phyloP scores from a whole-genome alignment of 2,113 vertebrate species.

The Bos taurus region DNA sequence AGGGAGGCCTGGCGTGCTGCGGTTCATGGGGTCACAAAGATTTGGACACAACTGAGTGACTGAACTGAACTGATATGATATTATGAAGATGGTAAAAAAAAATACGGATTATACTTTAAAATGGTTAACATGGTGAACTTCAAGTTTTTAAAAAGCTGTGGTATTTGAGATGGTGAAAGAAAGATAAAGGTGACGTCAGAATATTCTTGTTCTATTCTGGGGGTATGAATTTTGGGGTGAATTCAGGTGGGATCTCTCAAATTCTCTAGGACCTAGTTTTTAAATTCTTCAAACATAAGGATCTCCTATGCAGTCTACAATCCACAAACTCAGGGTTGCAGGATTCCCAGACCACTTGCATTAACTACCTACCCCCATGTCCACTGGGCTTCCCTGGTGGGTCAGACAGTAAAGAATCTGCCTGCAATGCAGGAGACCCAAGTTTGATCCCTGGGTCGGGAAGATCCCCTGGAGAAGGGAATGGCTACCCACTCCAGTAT shows the following conservation, averaged over 20 bases:
- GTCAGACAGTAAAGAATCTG: neutral
- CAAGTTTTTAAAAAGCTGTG: neutral
- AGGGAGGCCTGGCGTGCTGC: neutral
- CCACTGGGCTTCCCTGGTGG: neutral
- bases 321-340: neutral
- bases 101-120: neutral
- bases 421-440: neutral
- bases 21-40: neutral
- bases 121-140: neutral
- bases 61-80: neutral
- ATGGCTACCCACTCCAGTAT: neutral
- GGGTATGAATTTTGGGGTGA: neutral
- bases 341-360: neutral
- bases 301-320: neutral
- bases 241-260: neutral
- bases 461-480: neutral
- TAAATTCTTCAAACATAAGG: neutral
- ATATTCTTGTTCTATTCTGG: neutral
- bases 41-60: neutral
- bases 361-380: neutral
- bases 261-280: neutral
- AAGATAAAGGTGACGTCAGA: neutral
- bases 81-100: neutral
- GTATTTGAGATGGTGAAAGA: constrained; percentile 7
- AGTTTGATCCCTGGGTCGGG: neutral